Percentiles rank a stretch among this genome's conserved stretches.
phyloP scores from a whole-genome alignment of 2,888 invertebrate species.

The Orthosia incerta region DNA sequence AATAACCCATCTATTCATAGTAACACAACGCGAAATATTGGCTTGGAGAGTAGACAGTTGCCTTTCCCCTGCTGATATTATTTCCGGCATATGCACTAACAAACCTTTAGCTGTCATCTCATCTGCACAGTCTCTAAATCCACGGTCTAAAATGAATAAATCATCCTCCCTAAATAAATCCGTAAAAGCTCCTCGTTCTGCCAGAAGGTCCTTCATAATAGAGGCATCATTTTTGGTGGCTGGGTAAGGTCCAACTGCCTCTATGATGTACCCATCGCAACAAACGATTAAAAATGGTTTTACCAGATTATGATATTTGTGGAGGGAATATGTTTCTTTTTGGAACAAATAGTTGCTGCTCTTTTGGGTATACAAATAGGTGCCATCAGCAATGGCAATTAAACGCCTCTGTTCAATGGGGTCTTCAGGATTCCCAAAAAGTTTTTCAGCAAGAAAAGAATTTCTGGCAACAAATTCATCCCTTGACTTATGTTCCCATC shows the following conservation, averaged over 20 bases:
- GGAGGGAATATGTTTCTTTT: constrained; percentile 1
- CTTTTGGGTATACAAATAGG: constrained; percentile 29
- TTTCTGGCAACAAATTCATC: constrained; percentile 14
- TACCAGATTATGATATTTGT: constrained; percentile 14
- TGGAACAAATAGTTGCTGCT: constrained; percentile 24
- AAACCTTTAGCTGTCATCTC: not conserved
- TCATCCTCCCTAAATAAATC: not conserved
- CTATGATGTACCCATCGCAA: constrained; percentile 28
- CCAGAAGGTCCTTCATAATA: not conserved
- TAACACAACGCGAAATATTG: constrained; percentile 15
- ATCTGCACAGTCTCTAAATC: constrained; percentile 5
- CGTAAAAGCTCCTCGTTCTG: not conserved
- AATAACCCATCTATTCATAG: constrained; percentile 9
- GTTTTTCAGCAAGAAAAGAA: constrained; percentile 1
- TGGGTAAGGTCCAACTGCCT: constrained; percentile 10
- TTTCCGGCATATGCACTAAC: constrained; percentile 8
- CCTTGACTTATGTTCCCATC: constrained; percentile 11
- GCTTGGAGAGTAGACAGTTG: constrained; percentile 14
- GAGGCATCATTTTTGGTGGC: constrained; percentile 23
- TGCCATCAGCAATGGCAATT: constrained; percentile 24
- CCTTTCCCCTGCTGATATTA: constrained; percentile 1
- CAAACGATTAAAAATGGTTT: constrained; percentile 37
- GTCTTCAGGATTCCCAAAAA: constrained; percentile 26
- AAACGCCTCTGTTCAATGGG: constrained; percentile 11
- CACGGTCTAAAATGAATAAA: constrained; percentile 8